phyloP scores from a whole-genome alignment of 2,113 vertebrate genomes.

The Sylvia atricapilla region DNA sequence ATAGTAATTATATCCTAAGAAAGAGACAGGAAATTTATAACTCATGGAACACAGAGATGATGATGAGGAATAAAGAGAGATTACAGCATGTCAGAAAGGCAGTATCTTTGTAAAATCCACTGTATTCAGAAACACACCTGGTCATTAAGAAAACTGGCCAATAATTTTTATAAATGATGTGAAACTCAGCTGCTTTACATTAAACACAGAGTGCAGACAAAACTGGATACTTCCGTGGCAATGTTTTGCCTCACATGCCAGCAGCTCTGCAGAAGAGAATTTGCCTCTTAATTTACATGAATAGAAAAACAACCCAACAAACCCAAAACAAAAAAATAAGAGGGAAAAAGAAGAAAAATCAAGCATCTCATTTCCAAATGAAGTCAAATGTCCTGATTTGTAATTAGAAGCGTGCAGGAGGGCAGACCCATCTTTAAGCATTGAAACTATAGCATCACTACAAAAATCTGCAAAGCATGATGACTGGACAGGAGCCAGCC shows the following conservation, averaged over 20 bases:
- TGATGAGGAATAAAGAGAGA: neutral
- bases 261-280: neutral
- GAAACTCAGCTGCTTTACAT: neutral
- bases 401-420: neutral
- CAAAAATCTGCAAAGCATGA: rapidly evolving
- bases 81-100: neutral
- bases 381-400: neutral
- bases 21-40: neutral
- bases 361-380: neutral
- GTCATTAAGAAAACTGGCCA: neutral
- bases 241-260: neutral
- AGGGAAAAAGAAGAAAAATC: rapidly evolving
- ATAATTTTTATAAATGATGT: neutral
- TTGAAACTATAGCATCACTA: neutral
- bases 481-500: neutral
- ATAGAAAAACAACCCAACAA: neutral
- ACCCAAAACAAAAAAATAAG: too few relatives aligned
- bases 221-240: neutral
- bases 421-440: neutral
- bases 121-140: neutral
- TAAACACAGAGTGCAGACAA: neutral
- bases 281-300: neutral
- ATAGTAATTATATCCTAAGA: neutral
- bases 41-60: neutral
- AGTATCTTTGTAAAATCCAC: neutral